phyloP scores from a whole-genome alignment of 2,797 vertebrate genomes.

The Merluccius polli region DNA sequence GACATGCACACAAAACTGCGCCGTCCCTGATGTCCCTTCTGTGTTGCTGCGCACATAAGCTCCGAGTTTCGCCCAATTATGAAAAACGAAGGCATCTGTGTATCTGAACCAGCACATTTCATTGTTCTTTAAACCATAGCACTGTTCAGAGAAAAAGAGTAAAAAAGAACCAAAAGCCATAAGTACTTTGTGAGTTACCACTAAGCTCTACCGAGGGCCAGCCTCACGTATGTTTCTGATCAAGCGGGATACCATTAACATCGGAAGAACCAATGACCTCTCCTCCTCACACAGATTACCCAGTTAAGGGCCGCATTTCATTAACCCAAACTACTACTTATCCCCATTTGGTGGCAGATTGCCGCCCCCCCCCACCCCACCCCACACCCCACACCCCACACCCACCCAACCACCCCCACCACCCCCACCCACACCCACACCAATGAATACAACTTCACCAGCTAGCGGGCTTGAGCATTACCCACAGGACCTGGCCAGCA shows the following conservation, averaged over 20 bases:
- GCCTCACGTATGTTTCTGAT: neutral
- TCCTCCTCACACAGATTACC: neutral
- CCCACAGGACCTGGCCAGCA: neutral
- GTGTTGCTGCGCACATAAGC: neutral
- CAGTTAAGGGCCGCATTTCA: slow-evolving; percentile 1
- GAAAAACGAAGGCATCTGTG: slow-evolving; percentile 2
- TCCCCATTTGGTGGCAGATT: neutral
- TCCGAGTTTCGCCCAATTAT: neutral
- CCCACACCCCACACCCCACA: no score
- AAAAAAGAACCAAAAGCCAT: neutral
- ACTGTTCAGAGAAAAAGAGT: neutral
- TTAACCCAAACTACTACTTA: slow-evolving; percentile 4
- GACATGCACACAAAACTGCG: neutral
- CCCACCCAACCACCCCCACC: neutral
- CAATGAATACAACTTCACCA: neutral
- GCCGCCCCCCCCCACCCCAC: neutral
- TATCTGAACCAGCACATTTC: neutral
- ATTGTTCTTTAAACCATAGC: slow-evolving; percentile 1
- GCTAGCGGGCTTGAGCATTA: neutral
- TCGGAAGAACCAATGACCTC: neutral
- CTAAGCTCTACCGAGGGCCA: neutral
- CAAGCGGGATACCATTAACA: slow-evolving; percentile 1
- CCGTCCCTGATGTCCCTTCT: neutral
- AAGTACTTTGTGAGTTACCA: neutral
- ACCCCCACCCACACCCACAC: no score